These are phyloP conservation scores for Oryzias dopingdopingensis DNA, from an alignment of 2,797 vertebrate genomes.

Conservation along the genomic window DNA sequence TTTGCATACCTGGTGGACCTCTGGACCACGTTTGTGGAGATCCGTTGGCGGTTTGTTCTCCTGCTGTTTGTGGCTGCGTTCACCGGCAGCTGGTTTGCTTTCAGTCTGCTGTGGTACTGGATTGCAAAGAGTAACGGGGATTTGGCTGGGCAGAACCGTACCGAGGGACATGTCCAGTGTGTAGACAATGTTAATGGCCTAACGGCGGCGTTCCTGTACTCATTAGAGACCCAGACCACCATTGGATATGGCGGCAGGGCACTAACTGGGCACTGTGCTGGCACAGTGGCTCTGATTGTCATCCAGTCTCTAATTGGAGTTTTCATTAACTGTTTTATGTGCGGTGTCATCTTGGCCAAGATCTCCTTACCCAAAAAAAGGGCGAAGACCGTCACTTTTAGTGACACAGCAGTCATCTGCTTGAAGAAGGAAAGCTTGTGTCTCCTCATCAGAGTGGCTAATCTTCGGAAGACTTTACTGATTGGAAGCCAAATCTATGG, in stretches of 20 bases:
- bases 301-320: slow-evolving; percentile 88
- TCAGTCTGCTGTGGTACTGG: slow-evolving; percentile 81
- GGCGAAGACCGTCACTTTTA: slow-evolving; percentile 92
- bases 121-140: slow-evolving; percentile 75
- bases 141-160: slow-evolving; percentile 62
- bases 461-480: slow-evolving; percentile 91
- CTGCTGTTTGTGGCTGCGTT: slow-evolving; percentile 73
- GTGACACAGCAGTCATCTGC: slow-evolving; percentile 87
- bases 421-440: slow-evolving; percentile 85
- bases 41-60: slow-evolving; percentile 77
- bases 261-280: slow-evolving; percentile 85
- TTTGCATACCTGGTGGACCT: slow-evolving; percentile 89
- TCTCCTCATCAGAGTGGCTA: slow-evolving; percentile 90
- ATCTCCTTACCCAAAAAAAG: slow-evolving; percentile 90
- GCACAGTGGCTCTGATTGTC: slow-evolving; percentile 86
- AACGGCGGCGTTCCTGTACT: slow-evolving; percentile 93
- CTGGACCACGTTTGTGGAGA: slow-evolving; percentile 85
- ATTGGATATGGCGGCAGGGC: slow-evolving; percentile 91
- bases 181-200: slow-evolving; percentile 87
- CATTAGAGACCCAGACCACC: slow-evolving; percentile 94
- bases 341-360: slow-evolving; percentile 91
- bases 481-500: slow-evolving; percentile 94
- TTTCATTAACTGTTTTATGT: slow-evolving; percentile 94
- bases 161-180: slow-evolving; percentile 79
- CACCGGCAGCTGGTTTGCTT: slow-evolving; percentile 79